A percentile compares a stretch with the other conserved stretches of the same genome.
These are phyloP conservation scores for Actinia equina DNA, from an alignment of 64 coral and sea anemone species.

Conservation along the genomic window DNA sequence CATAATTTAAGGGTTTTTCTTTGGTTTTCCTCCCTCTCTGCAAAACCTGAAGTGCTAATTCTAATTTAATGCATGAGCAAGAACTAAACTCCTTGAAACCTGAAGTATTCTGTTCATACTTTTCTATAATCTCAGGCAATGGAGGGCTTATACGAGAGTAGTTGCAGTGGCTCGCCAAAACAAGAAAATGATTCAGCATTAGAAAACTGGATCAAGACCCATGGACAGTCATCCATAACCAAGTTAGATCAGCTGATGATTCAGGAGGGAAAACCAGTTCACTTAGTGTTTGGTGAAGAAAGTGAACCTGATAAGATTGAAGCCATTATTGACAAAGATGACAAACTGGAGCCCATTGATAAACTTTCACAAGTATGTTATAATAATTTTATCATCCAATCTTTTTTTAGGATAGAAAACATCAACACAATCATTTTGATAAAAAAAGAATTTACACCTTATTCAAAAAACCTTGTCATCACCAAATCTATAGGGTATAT, in stretches of 20 bases:
- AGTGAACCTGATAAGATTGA: slow-evolving; percentile 35
- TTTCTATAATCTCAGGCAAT: slow-evolving; percentile 29
- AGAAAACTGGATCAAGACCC: slow-evolving; percentile 33
- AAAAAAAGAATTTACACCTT: no score
- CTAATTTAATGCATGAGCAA: no score
- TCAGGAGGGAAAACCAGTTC: not conserved
- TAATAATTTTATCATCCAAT: no score
- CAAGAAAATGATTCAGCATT: not conserved
- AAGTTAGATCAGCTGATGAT: slow-evolving; percentile 34
- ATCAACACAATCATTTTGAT: no score
- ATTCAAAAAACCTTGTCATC: no score
- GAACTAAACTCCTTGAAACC: no score
- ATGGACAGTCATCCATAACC: slow-evolving; percentile 46
- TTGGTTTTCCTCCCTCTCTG: no score
- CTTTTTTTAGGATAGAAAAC: no score
- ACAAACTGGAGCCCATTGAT: slow-evolving; percentile 28
- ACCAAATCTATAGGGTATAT: no score
- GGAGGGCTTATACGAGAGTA: slow-evolving; percentile 18
- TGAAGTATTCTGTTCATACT: not conserved
- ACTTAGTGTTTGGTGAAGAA: slow-evolving; percentile 8
- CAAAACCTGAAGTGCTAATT: no score
- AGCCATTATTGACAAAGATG: slow-evolving; percentile 26
- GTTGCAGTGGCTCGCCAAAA: not conserved
- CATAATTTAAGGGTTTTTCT: no score
- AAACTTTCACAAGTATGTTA: slow-evolving; percentile 46